Evolutionary conservation across 2,113 vertebrate species (phyloP).

Genomic region (Microcebus murinus): DNA sequence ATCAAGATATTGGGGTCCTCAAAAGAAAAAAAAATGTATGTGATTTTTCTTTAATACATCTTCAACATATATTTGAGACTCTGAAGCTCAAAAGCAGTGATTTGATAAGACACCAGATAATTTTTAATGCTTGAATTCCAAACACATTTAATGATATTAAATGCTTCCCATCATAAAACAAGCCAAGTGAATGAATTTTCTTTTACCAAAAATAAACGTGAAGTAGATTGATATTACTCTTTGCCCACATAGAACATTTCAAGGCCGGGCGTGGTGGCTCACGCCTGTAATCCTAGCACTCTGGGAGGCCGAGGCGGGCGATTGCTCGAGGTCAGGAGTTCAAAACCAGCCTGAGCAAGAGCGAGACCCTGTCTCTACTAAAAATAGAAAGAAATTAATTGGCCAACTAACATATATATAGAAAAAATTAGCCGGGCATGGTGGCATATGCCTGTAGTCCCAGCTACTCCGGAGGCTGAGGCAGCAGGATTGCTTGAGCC

Average conservation of each 20-base stretch:
- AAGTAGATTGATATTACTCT: neutral
- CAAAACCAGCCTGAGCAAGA: too few relatives aligned
- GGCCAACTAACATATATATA: too few relatives aligned
- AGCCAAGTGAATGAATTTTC: neutral
- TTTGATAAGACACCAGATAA: neutral
- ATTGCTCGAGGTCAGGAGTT: too few relatives aligned
- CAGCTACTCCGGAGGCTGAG: too few relatives aligned
- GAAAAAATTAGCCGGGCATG: too few relatives aligned
- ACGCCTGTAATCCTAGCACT: too few relatives aligned
- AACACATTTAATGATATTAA: neutral
- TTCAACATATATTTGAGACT: neutral
- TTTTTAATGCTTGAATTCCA: neutral
- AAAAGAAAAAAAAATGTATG: neutral
- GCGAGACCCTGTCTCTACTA: too few relatives aligned
- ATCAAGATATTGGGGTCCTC: neutral
- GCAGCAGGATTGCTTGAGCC: too few relatives aligned
- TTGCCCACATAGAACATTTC: neutral
- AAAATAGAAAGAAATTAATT: too few relatives aligned
- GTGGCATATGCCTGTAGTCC: too few relatives aligned
- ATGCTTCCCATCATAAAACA: constrained; percentile 12
- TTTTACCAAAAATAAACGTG: neutral
- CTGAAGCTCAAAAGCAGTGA: neutral
- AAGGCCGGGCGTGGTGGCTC: too few relatives aligned
- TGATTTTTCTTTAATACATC: neutral
- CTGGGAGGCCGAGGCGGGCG: too few relatives aligned